Percentiles rank a stretch among this genome's conserved stretches.
Conservation (phyloP, 2,888 invertebrate genomes). For the Latrodectus hesperus region DNA sequence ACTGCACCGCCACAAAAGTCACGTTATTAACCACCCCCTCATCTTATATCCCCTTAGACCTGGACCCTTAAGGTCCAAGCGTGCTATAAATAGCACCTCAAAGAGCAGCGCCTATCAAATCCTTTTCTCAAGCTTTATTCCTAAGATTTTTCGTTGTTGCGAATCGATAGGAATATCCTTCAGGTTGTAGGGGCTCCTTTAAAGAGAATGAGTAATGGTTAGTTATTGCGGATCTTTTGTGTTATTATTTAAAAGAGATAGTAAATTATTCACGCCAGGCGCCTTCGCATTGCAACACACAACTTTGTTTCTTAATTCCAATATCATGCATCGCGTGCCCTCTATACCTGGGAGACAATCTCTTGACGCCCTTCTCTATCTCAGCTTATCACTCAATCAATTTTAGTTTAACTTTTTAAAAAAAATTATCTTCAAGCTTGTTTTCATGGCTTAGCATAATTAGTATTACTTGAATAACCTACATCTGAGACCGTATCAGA, state of each 20-base stretch:
- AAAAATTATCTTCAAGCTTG: too few relatives aligned
- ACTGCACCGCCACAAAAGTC: constrained; percentile 25
- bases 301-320: neutral
- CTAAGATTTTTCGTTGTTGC: neutral
- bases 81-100: constrained; percentile 44
- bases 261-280: neutral
- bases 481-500: too few relatives aligned
- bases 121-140: constrained; percentile 17
- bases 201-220: constrained; percentile 28
- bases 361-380: too few relatives aligned
- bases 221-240: constrained; percentile 7
- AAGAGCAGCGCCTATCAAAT: constrained; percentile 12
- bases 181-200: constrained; percentile 19
- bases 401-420: too few relatives aligned
- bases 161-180: constrained; percentile 50
- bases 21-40: constrained; percentile 29
- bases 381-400: too few relatives aligned
- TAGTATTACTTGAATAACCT: too few relatives aligned
- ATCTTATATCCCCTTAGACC: neutral
- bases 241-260: constrained; percentile 10
- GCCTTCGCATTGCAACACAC: neutral
- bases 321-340: neutral
- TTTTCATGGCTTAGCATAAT: too few relatives aligned
- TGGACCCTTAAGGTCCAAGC: constrained; percentile 40
- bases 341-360: too few relatives aligned